Percentiles rank a stretch among this genome's conserved stretches.
phyloP scores from a whole-genome alignment of 2,797 vertebrate genomes.

The Sebastes diploproa region DNA sequence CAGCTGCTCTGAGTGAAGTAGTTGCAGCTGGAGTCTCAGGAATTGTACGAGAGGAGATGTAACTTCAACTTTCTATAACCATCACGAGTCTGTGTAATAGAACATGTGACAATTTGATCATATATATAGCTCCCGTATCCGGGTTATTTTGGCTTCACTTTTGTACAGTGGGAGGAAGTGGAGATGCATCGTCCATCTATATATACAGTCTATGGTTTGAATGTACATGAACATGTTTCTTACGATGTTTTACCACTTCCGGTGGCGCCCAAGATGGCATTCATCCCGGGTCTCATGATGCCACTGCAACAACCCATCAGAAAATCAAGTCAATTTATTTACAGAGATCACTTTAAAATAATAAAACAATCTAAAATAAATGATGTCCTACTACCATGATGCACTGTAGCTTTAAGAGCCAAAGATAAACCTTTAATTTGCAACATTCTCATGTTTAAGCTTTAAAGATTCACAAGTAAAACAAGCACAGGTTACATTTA shows the following conservation, averaged over 20 bases:
- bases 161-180: no score
- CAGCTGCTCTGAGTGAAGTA: no score
- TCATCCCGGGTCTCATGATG: conserved; percentile 85
- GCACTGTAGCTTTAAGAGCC: not conserved
- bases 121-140: no score
- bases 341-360: not conserved
- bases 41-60: no score
- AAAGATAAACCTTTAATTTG: not conserved
- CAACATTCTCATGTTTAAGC: not conserved
- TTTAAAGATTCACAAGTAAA: not conserved
- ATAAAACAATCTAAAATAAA: not conserved
- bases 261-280: conserved; percentile 86
- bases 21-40: no score
- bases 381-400: not conserved
- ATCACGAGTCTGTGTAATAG: no score
- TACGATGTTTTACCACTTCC: conserved; percentile 88
- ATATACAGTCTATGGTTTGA: no score
- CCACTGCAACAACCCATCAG: conserved; percentile 73
- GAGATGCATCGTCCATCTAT: no score
- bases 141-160: no score
- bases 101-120: no score
- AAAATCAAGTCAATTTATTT: not conserved
- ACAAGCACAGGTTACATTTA: not conserved
- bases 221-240: conserved; percentile 40
- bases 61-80: no score